Conservation (phyloP, 1,140 invertebrate species). For the Euwallacea fornicatus region DNA sequence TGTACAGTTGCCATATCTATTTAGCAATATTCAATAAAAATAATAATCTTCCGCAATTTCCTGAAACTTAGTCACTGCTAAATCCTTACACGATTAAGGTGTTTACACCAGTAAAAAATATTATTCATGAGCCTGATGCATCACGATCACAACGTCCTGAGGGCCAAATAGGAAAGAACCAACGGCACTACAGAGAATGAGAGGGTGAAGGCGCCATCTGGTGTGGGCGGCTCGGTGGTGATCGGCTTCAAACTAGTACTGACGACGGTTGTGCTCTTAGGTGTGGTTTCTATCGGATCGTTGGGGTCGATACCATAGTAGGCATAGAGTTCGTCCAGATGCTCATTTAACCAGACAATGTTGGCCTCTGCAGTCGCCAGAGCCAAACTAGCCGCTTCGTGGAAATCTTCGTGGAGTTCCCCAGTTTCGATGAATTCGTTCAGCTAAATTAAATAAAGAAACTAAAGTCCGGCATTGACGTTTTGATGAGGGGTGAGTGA, state of each 20-base stretch:
- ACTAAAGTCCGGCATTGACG: background rate
- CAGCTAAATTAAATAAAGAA: conserved; percentile 18
- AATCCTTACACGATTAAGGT: too few relatives aligned
- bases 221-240: background rate
- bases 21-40: too few relatives aligned
- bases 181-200: background rate
- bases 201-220: background rate
- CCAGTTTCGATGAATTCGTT: conserved; percentile 24
- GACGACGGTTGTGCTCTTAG: background rate
- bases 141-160: background rate
- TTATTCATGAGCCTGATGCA: too few relatives aligned
- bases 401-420: conserved; percentile 24
- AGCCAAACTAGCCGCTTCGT: conserved; percentile 18
- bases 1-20: too few relatives aligned
- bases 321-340: conserved; percentile 15
- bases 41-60: too few relatives aligned
- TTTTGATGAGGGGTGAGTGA: too few relatives aligned
- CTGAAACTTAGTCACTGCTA: too few relatives aligned
- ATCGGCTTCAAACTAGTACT: background rate
- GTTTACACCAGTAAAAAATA: too few relatives aligned
- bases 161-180: background rate
- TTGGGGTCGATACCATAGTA: conserved; percentile 12
- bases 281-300: background rate
- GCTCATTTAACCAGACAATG: conserved; percentile 19
- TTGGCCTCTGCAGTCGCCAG: conserved; percentile 27